Conservation (phyloP, 2,113 vertebrate genomes). For the Oophaga pumilio region DNA sequence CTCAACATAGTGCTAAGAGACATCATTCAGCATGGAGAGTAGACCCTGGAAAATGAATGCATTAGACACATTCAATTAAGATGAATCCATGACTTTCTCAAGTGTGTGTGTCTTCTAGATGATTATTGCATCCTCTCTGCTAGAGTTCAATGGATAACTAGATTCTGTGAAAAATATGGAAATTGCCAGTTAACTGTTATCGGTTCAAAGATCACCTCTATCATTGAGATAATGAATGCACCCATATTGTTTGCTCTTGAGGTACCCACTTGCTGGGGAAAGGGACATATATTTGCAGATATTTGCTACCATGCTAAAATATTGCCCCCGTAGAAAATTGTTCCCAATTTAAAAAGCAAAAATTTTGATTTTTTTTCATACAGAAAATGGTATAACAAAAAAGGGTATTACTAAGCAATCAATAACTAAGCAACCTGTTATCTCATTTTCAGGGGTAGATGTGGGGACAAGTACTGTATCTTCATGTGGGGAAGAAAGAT, state of each 20-base stretch:
- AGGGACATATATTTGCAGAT: neutral
- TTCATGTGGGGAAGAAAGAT: no score
- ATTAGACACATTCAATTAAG: neutral
- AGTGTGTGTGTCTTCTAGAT: neutral
- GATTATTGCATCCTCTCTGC: neutral
- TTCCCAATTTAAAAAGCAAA: no score
- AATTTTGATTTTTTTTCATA: no score
- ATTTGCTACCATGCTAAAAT: neutral
- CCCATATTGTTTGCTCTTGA: no score
- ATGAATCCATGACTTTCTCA: slow-evolving; percentile 2
- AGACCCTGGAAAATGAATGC: neutral
- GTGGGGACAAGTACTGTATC: no score
- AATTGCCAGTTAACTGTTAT: neutral
- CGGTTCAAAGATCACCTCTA: neutral
- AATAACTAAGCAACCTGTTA: no score
- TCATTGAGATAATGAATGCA: no score
- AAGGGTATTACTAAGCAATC: no score
- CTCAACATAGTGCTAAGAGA: neutral
- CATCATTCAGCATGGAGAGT: neutral
- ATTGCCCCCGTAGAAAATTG: neutral
- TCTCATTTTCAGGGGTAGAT: no score
- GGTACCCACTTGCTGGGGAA: no score
- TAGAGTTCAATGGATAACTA: neutral
- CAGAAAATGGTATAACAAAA: no score
- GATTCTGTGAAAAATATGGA: neutral